Evolutionary conservation across 1,140 invertebrate genomes (phyloP).

Genomic region (Asobara japonica): DNA sequence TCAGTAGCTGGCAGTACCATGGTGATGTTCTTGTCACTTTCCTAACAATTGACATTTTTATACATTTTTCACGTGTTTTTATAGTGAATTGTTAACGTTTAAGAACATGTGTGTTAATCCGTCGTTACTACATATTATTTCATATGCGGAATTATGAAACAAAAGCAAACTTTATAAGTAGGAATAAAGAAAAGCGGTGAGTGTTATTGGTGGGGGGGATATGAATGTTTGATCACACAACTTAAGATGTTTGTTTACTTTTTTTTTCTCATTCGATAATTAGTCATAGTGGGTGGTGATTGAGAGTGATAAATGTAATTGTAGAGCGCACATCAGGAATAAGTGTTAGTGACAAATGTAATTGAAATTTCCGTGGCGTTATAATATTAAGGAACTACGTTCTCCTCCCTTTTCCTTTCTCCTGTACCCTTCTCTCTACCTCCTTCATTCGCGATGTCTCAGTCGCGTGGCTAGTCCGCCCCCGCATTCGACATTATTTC

Average conservation of each 20-base stretch:
- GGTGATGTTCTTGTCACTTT: conserved; percentile 24
- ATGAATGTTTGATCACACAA: neutral
- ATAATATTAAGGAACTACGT: neutral
- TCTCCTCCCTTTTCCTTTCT: conserved; percentile 13
- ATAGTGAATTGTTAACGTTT: neutral
- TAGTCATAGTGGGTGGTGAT: neutral
- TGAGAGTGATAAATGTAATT: neutral
- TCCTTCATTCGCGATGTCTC: conserved; percentile 6
- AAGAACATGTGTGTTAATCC: neutral
- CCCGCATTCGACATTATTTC: conserved; percentile 6
- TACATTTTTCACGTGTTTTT: conserved; percentile 26
- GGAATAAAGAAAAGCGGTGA: conserved; percentile 12
- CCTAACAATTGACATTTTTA: conserved; percentile 29
- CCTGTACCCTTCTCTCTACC: neutral
- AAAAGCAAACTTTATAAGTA: too few species aligned
- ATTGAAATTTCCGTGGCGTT: neutral
- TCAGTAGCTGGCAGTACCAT: conserved; percentile 14
- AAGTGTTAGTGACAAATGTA: neutral
- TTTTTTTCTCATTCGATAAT: neutral
- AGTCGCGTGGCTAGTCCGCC: conserved; percentile 25
- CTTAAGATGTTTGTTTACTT: neutral
- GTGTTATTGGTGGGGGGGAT: neutral
- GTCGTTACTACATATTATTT: neutral
- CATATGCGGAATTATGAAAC: neutral
- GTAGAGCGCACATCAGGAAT: neutral